A percentile compares a stretch with the other conserved stretches of the same genome.
phyloP scores from a whole-genome alignment of 2,113 vertebrate genomes.

The Myotis davidii region DNA sequence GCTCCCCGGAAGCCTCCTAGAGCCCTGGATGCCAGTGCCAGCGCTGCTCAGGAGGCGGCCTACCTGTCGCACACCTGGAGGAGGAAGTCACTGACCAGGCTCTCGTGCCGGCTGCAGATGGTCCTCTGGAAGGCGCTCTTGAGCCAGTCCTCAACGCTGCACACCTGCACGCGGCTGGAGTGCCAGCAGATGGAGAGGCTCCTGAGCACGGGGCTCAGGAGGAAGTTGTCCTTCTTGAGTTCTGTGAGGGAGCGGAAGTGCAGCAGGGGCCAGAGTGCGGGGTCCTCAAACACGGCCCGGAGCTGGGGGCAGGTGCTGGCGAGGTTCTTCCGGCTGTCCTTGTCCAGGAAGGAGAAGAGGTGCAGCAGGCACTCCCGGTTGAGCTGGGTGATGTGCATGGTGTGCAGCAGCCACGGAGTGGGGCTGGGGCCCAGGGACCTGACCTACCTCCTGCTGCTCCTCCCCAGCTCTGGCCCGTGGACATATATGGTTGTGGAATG shows the following conservation, averaged over 20 bases:
- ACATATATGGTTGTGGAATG: conserved; percentile 94
- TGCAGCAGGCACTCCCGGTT: conserved; percentile 94
- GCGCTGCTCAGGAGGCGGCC: conserved; percentile 48
- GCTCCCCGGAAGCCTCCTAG: neutral
- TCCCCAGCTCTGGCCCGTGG: conserved; percentile 78
- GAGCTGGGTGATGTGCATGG: conserved; percentile 92
- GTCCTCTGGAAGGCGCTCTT: conserved; percentile 93
- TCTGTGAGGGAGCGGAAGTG: conserved; percentile 91
- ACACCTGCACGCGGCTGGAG: conserved; percentile 94
- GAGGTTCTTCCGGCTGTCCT: conserved; percentile 89
- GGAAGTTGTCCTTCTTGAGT: conserved; percentile 91
- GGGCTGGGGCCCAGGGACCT: neutral
- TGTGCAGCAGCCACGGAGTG: neutral
- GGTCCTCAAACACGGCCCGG: conserved; percentile 89
- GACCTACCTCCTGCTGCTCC: conserved; percentile 11
- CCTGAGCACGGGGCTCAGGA: conserved; percentile 90
- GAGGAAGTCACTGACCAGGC: conserved; percentile 90
- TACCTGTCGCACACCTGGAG: conserved; percentile 90
- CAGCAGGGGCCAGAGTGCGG: conserved; percentile 90
- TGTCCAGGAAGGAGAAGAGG: conserved; percentile 96
- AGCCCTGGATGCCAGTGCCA: neutral
- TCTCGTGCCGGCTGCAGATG: conserved; percentile 92
- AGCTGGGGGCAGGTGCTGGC: conserved; percentile 89
- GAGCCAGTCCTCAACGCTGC: conserved; percentile 95
- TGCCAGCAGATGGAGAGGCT: conserved; percentile 93